Evolutionary conservation across 2,888 invertebrate species (phyloP).

Genomic region (Dynastes tityus): DNA sequence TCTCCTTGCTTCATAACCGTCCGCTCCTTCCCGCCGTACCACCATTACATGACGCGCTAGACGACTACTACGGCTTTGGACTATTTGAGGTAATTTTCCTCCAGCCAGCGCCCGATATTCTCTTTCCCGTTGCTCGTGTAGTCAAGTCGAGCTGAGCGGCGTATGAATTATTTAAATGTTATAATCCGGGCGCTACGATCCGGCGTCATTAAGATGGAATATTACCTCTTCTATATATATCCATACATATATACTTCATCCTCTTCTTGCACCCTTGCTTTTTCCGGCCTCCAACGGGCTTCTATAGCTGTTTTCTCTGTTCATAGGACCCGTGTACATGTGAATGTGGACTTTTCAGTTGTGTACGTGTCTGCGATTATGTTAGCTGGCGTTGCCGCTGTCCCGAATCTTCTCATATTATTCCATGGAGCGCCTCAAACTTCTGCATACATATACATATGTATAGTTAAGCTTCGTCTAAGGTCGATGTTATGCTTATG

Average conservation of each 20-base stretch:
- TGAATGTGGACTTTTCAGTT: slow-evolving; percentile 25
- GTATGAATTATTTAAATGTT: slow-evolving; percentile 46
- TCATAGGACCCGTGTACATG: slow-evolving; percentile 8
- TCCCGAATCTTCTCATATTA: slow-evolving; percentile 42
- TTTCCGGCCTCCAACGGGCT: too few species aligned
- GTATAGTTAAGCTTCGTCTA: slow-evolving; percentile 1
- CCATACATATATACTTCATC: background rate
- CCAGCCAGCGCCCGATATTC: slow-evolving; percentile 25
- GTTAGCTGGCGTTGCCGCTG: slow-evolving; percentile 13
- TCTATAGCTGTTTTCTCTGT: background rate
- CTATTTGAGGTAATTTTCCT: slow-evolving; percentile 36
- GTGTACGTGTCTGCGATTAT: slow-evolving; percentile 37
- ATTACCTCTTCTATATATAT: slow-evolving; percentile 7
- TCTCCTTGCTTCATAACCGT: background rate
- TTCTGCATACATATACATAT: background rate
- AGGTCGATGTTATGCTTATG: slow-evolving; percentile 15
- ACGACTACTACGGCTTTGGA: slow-evolving; percentile 22
- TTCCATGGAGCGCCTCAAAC: slow-evolving; percentile 24
- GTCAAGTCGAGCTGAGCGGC: slow-evolving; percentile 15
- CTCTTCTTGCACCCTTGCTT: background rate
- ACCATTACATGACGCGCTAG: too few species aligned
- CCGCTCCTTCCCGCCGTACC: background rate
- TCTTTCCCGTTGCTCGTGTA: background rate
- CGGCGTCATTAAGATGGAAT: slow-evolving; percentile 42
- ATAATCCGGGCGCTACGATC: slow-evolving; percentile 33